These are phyloP conservation scores for Torymus aiolomorphi DNA, from an alignment of 2,888 invertebrate species.

Conservation along the genomic window DNA sequence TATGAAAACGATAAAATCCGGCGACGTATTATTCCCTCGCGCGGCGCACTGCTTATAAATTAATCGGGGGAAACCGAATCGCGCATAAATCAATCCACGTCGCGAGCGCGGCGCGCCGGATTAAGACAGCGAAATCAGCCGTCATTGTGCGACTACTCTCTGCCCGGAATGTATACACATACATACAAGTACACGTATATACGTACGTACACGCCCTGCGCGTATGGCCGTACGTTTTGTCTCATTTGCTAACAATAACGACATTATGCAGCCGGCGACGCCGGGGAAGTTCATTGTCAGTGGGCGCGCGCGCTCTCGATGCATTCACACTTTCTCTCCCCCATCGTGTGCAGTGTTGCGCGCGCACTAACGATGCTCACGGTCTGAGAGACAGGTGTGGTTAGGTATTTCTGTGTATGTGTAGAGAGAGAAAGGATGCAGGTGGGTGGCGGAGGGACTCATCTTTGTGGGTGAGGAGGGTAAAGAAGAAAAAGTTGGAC, in stretches of 20 bases:
- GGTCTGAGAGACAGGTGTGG: too few species aligned
- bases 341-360: neutral
- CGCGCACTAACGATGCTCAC: neutral
- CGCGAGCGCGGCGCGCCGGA: neutral
- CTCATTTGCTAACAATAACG: constrained; percentile 47
- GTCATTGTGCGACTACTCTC: neutral
- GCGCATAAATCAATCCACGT: constrained; percentile 23
- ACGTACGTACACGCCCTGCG: neutral
- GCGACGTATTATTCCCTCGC: neutral
- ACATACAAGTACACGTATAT: neutral
- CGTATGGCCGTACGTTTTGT: constrained; percentile 13
- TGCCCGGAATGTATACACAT: too few species aligned
- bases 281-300: constrained; percentile 45
- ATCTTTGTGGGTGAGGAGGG: too few species aligned
- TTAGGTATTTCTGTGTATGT: too few species aligned
- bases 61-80: constrained; percentile 10
- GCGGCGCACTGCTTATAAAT: constrained; percentile 10
- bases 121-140: constrained; percentile 26
- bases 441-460: too few species aligned
- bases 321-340: neutral
- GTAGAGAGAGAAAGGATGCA: too few species aligned
- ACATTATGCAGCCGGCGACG: constrained; percentile 24
- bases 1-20: neutral
- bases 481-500: too few species aligned
- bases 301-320: neutral